These are phyloP conservation scores for Stigmatopora nigra DNA, from an alignment of 2,113 vertebrate species.

Conservation along the genomic window DNA sequence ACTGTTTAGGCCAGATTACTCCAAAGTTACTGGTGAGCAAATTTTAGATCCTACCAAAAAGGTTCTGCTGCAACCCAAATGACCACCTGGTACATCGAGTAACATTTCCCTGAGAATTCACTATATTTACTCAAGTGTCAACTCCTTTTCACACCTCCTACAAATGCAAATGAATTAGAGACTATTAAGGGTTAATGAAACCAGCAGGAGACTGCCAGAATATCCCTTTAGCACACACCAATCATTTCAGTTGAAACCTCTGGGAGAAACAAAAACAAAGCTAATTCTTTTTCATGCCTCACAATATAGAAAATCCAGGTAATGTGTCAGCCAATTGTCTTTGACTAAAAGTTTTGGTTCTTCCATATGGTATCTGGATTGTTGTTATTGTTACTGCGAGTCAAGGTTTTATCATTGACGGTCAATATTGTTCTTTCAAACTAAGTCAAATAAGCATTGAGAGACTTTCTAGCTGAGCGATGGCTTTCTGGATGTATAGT, in stretches of 20 bases:
- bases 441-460: slow-evolving; percentile 5
- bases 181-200: slow-evolving; percentile 49
- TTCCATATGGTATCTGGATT: too few species aligned
- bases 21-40: background rate
- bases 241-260: slow-evolving; percentile 30
- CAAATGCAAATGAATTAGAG: slow-evolving; percentile 30
- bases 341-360: too few species aligned
- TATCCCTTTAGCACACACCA: slow-evolving; percentile 13
- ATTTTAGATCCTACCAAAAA: background rate
- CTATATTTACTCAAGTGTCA: slow-evolving; percentile 17
- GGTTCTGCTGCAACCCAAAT: background rate
- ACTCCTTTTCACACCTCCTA: slow-evolving; percentile 21
- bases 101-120: slow-evolving; percentile 14
- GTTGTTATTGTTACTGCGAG: slow-evolving; percentile 2
- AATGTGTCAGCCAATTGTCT: background rate
- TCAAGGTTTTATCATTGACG: slow-evolving; percentile 10
- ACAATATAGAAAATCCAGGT: background rate
- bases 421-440: slow-evolving; percentile 34
- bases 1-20: slow-evolving; percentile 24
- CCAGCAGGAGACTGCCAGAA: slow-evolving; percentile 31
- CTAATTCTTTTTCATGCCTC: background rate
- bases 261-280: slow-evolving; percentile 2
- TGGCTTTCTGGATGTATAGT: background rate
- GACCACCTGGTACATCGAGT: slow-evolving; percentile 18
- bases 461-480: background rate